Conservation (phyloP, 2,888 invertebrate species). For the Coenonympha glycerion region DNA sequence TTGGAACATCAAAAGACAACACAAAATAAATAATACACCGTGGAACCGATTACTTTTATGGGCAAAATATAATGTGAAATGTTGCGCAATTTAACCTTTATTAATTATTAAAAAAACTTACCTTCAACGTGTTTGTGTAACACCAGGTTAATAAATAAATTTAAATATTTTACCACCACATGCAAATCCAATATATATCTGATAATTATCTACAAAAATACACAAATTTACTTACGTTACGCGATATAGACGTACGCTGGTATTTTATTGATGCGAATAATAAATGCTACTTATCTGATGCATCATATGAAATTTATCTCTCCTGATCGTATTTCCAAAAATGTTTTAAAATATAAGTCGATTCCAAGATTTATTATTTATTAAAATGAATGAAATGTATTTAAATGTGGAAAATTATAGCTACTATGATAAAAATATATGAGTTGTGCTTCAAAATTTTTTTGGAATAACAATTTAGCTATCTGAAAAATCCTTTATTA, state of each 20-base stretch:
- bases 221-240: neutral
- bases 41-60: conserved; percentile 68
- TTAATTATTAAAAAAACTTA: conserved; percentile 50
- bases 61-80: conserved; percentile 28
- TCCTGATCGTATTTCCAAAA: neutral
- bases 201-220: neutral
- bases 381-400: conserved; percentile 24
- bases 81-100: conserved; percentile 15
- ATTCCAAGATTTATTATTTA: conserved; percentile 55
- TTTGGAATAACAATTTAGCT: conserved; percentile 20
- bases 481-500: neutral
- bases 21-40: conserved; percentile 45
- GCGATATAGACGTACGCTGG: neutral
- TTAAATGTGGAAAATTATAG: conserved; percentile 17
- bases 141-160: conserved; percentile 23
- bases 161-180: conserved; percentile 32
- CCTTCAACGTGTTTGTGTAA: conserved; percentile 42
- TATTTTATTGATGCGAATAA: neutral
- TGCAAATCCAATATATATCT: conserved; percentile 33
- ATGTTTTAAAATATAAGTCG: conserved; percentile 46
- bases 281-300: neutral
- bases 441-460: conserved; percentile 22
- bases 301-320: neutral
- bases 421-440: conserved; percentile 24
- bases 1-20: conserved; percentile 43